Conservation (phyloP, 2,113 vertebrate species). For the Sarotherodon lohbergeri region DNA sequence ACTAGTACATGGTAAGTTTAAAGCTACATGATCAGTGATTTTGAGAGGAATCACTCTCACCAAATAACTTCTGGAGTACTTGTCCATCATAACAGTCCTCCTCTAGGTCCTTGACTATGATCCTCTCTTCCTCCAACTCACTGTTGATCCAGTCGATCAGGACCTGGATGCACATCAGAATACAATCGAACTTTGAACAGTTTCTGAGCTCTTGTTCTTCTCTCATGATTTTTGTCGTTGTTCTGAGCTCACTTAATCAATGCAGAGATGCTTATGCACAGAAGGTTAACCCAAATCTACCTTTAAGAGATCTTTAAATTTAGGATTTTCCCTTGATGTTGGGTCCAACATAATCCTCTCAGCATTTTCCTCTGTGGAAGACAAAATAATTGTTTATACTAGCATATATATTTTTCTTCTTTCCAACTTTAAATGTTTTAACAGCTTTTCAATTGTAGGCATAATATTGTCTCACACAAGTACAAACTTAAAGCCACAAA, state of each 20-base stretch:
- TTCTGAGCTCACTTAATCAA: neutral
- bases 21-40: neutral
- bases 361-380: slow-evolving; percentile 88
- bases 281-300: slow-evolving; percentile 57
- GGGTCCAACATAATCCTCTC: slow-evolving; percentile 93
- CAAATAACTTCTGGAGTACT: slow-evolving; percentile 94
- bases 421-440: neutral
- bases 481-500: neutral
- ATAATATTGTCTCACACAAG: neutral
- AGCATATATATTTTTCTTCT: neutral
- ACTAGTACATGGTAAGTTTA: neutral
- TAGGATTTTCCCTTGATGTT: slow-evolving; percentile 84
- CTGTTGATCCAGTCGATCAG: slow-evolving; percentile 95
- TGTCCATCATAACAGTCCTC: slow-evolving; percentile 97
- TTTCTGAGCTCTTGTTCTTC: neutral
- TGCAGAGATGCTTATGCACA: neutral
- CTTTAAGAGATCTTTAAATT: slow-evolving; percentile 93
- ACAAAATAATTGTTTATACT: neutral
- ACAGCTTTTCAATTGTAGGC: neutral
- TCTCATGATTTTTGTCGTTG: neutral
- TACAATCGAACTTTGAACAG: neutral
- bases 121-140: slow-evolving; percentile 91
- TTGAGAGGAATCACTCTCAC: slow-evolving; percentile 67
- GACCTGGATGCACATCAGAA: slow-evolving; percentile 70
- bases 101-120: slow-evolving; percentile 95